These are phyloP conservation scores for Uria aalge DNA, from an alignment of 2,113 vertebrate species.

Conservation along the genomic window DNA sequence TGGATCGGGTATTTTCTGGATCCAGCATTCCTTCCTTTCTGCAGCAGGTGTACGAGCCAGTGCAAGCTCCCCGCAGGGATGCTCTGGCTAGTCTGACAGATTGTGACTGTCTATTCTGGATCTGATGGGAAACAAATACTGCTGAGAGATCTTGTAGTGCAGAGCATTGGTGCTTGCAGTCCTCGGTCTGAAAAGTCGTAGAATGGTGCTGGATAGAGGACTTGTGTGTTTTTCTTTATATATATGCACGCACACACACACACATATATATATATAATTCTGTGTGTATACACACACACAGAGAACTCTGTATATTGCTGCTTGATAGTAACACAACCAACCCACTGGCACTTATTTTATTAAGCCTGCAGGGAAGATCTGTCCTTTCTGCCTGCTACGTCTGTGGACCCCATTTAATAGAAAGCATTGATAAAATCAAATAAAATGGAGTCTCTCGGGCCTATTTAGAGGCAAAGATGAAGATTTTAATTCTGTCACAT, in stretches of 20 bases:
- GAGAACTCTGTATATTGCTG: background rate
- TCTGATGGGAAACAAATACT: background rate
- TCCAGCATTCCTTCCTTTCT: background rate
- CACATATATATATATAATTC: background rate
- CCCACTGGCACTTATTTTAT: background rate
- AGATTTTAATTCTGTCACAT: background rate
- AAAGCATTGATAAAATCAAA: background rate
- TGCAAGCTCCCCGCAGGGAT: background rate
- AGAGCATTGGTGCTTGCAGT: background rate
- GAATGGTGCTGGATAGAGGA: background rate
- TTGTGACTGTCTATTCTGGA: background rate
- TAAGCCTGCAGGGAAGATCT: background rate
- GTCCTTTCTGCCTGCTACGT: background rate
- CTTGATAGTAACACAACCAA: background rate
- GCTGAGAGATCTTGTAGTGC: background rate
- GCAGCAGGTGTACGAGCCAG: background rate
- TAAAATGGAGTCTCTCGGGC: background rate
- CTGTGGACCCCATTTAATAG: background rate
- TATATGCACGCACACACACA: accelerated
- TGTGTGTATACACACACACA: background rate
- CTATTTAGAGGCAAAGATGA: background rate
- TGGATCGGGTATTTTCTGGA: background rate
- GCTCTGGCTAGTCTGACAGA: background rate
- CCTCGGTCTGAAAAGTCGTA: background rate
- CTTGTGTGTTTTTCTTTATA: background rate